Base-by-base conservation (phyloP, 2,797 vertebrate species). In the Crocodylus rhombifer region DNA sequence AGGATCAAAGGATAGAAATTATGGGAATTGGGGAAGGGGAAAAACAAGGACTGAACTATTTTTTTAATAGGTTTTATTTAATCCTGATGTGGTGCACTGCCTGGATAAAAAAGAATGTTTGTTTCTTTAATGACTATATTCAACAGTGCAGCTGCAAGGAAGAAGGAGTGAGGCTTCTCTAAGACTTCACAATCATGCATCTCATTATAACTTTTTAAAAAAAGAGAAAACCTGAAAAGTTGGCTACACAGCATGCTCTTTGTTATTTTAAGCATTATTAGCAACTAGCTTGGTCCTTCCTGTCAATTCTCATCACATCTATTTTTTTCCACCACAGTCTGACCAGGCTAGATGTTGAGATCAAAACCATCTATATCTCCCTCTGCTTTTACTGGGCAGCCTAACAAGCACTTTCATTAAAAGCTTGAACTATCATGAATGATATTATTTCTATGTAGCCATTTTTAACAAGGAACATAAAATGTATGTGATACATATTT, bases 131-230 rank as follows among this genome's bases (percentile, higher is more conserved):
- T 86, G 69, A 82, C 42, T 64, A 5, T 62, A 76, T 93, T 93
- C 89, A 84, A 89, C 91, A 91, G 87, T 93, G 87, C 57, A 86
- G 78, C 64, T 84, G 88, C 86, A 5, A 84, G 75, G 91, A 82
- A 93, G 80, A 90, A 93, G 81, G 77, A 93, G 94, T 82, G 25
- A 67, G 90, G n/a, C 57, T 63, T 77, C n/a, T 36, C 71, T 87
- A 69, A 81, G 58, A 42, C 25, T 80, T 73, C 76, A 33, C 80
- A 65, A 80, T 74, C 1, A 2, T 25, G 25, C 28, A 20, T 14
- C 25, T 42, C 92, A 71, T 86, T 77, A 85, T 20, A 78, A 75
- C 42, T 91, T 86, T 83, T 65, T 51, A 78, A 0, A 26, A 88
- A 51, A 51, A 30, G 5, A 76, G 17, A 84, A 13, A 51, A 51